Evolutionary conservation across 2,113 vertebrate species (phyloP), one percentile per base, ranked within the genome.

Genomic region (Urocolius indicus): DNA sequence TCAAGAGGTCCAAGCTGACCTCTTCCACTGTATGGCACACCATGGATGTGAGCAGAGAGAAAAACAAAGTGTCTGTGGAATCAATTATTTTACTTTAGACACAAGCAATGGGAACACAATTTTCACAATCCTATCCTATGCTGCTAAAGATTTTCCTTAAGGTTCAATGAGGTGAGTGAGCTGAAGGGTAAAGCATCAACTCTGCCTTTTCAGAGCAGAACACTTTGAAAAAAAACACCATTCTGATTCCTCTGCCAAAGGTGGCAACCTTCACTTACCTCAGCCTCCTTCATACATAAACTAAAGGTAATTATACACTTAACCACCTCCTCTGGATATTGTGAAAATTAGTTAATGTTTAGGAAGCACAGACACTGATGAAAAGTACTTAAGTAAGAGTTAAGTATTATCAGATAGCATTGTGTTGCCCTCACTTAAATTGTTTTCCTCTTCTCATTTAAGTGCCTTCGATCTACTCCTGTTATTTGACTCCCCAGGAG

Each of bases 301-400:
- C 72, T 43, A 38, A 81, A 93, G 49, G 71, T 69, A 96, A 93
- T 88, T 74, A 73, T 6, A 79, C 36, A 85, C 29, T 49, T 65
- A 54, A 59, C 11, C 19, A 85, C 38, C 76, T 69, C 73, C 67
- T 82, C 66, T 71, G 54, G 46, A 78, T 76, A 46, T 30, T 94
- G 76, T 30, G 73, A 89, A 91, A 92, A 96, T 91, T 48, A 93
- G 63, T 57, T 90, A 71, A 93, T 80, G 58, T 94, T 92, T 91
- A 82, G 77, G 84, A 87, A 92, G 30, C 43, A 67, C 2, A 6
- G 38, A 52, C 55, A 49, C 51, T 24, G 67, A 81, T 24, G 38
- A 68, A 57, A 92, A 89, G 34, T 58, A 80, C 84, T 95, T 93
- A 77, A 79, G 27, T 38, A 79, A 58, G n/a, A 36, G 62, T 59